Evolutionary conservation across 2,113 vertebrate genomes (phyloP), one percentile per base, ranked within the genome.

Genomic region (Platichthys stellatus): DNA sequence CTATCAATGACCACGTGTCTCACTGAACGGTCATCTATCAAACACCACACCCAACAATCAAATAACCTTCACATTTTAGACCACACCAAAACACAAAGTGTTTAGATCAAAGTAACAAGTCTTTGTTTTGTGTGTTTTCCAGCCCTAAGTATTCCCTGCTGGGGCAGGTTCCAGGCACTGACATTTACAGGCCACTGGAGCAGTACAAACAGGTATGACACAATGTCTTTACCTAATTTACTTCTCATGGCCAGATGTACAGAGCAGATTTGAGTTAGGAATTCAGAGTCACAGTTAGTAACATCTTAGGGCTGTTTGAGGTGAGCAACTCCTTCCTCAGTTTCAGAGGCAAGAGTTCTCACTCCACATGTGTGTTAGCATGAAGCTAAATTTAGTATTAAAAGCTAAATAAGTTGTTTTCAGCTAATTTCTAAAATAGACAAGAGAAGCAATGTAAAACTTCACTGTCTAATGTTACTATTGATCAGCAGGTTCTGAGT

Each of bases 91-190:
- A 51, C 49, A 6, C 1, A 51, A 17, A 51, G 49, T 57, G 56
- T 56, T 9, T 21, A 49, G 1, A 65, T 4, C 20, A 10, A 59
- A 59, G 3, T 17, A 17, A 23, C 8, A 5, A 0, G 24, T 18
- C 0, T 65, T 62, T 15, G 0, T 58, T 49, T 43, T 65, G 17
- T 72, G 26, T 80, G 23, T 70, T 14, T 85, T 83, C 64, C 91
- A 99, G 98, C 49, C 96, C 98, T 2, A 95, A 77, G 56, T 99
- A 99, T 87, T 98, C 97, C 24, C 21, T 97, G 20, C 90, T 99
- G 73, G 98, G 97, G 2, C 95, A 95, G 82, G 81, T 99, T 67
- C 84, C 95, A 3, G 67, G 92, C 69, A 98, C 97, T 0, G 93
- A 97, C 2, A 78, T 98, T 81, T 99, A 99, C 92, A 95, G 84